Conservation (phyloP, 1,140 invertebrate genomes). For the Phocides pigmalion region DNA sequence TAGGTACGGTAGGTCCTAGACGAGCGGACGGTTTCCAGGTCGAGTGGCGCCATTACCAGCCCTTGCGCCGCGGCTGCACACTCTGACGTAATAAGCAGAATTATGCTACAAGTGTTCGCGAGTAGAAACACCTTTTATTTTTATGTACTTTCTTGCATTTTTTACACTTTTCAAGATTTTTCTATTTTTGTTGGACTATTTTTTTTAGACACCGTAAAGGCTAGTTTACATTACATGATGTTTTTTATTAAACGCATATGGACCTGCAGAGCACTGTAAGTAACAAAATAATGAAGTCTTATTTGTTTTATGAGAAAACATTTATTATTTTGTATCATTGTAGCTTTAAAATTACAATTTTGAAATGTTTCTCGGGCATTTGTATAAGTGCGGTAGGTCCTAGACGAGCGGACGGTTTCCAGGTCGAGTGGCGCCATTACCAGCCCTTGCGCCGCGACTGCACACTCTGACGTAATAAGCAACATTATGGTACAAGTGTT, state of each 20-base stretch:
- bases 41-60: constrained; percentile 1
- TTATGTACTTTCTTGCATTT: neutral
- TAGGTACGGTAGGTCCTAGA: neutral
- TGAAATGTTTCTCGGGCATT: neutral
- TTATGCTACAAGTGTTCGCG: neutral
- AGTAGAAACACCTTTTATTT: constrained; percentile 8
- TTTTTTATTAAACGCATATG: too few relatives aligned
- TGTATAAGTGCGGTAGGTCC: neutral
- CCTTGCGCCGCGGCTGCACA: neutral
- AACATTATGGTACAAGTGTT: neutral
- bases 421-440: constrained; percentile 4
- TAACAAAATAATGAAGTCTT: too few relatives aligned
- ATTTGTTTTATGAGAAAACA: too few relatives aligned
- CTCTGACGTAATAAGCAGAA: constrained; percentile 7
- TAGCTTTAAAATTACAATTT: too few relatives aligned
- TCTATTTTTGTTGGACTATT: too few relatives aligned
- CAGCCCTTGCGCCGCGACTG: neutral
- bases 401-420: constrained; percentile 1
- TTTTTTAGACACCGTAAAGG: too few relatives aligned
- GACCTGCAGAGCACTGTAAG: too few relatives aligned
- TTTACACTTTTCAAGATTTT: neutral
- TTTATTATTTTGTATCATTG: too few relatives aligned
- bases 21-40: constrained; percentile 3
- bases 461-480: constrained; percentile 1
- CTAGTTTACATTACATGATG: too few relatives aligned